phyloP scores from a whole-genome alignment of 2,797 vertebrate species.

The Cirrhinus mrigala region DNA sequence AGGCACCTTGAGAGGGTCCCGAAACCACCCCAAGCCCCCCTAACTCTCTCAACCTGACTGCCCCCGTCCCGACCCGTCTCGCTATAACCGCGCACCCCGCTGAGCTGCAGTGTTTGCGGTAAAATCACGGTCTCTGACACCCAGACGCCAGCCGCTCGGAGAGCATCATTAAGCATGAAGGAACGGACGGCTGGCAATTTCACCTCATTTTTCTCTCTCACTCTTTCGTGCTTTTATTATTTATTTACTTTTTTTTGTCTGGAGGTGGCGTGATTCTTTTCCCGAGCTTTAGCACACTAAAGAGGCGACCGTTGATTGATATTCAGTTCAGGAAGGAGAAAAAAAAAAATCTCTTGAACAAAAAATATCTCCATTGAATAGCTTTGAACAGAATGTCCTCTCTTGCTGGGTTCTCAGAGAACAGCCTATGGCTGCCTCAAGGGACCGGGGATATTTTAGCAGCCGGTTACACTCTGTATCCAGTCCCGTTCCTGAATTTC shows the following conservation, averaged over 20 bases:
- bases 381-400: conserved; percentile 76
- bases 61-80: conserved; percentile 72
- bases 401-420: conserved; percentile 68
- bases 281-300: conserved; percentile 65
- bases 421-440: conserved; percentile 68
- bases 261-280: conserved; percentile 57
- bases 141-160: conserved; percentile 81
- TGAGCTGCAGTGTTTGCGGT: conserved; percentile 86
- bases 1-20: conserved; percentile 87
- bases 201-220: conserved; percentile 68
- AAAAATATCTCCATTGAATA: conserved; percentile 80
- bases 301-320: conserved; percentile 76
- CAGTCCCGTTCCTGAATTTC: conserved; percentile 17
- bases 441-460: conserved; percentile 50
- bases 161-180: conserved; percentile 84
- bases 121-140: conserved; percentile 92
- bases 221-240: conserved; percentile 19
- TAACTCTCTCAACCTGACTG: conserved; percentile 67
- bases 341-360: conserved; percentile 68
- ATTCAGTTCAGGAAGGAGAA: conserved; percentile 68
- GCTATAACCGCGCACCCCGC: conserved; percentile 85
- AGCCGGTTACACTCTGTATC: conserved; percentile 41
- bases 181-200: conserved; percentile 82
- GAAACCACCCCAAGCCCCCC: conserved; percentile 62
- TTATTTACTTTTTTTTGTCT: conserved; percentile 5